Evolutionary conservation across 2,888 invertebrate genomes (phyloP).

Genomic region (Julus scandinavius): DNA sequence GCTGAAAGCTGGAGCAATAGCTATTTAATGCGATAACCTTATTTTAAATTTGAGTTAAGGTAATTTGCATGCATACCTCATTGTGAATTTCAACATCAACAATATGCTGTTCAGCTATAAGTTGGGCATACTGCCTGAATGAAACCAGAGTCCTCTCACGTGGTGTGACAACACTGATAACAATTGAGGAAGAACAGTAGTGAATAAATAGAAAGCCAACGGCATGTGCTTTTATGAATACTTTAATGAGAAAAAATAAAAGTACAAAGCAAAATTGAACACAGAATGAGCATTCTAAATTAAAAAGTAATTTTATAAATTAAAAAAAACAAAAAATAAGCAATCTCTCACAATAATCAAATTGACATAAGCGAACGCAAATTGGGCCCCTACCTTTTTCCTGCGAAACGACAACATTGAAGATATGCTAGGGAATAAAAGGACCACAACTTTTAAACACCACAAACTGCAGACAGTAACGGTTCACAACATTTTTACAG

Average conservation of each 20-base stretch:
- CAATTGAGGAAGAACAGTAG: constrained; percentile 27
- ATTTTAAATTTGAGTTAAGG: neutral
- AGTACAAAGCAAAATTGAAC: constrained; percentile 52
- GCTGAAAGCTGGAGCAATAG: neutral
- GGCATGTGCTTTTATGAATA: constrained; percentile 12
- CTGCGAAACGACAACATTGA: constrained; percentile 56
- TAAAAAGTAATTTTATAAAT: constrained; percentile 35
- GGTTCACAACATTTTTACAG: neutral
- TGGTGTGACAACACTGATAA: constrained; percentile 50
- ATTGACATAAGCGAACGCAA: neutral
- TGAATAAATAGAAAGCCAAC: constrained; percentile 47
- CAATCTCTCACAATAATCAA: neutral
- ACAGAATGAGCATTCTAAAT: neutral
- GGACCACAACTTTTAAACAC: constrained; percentile 1
- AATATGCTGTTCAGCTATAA: constrained; percentile 45
- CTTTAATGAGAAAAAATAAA: constrained; percentile 46
- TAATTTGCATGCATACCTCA: constrained; percentile 47
- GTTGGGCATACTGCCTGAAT: constrained; percentile 46
- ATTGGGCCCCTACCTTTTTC: constrained; percentile 49
- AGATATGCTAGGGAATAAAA: constrained; percentile 54
- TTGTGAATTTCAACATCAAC: constrained; percentile 48
- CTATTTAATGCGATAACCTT: neutral
- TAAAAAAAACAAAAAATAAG: constrained; percentile 10
- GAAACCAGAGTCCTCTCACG: constrained; percentile 50
- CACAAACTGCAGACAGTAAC: neutral